Evolutionary conservation across 2,797 vertebrate genomes (phyloP), one percentile per base, ranked within the genome.

Genomic region (Eupleurogrammus muticus): DNA sequence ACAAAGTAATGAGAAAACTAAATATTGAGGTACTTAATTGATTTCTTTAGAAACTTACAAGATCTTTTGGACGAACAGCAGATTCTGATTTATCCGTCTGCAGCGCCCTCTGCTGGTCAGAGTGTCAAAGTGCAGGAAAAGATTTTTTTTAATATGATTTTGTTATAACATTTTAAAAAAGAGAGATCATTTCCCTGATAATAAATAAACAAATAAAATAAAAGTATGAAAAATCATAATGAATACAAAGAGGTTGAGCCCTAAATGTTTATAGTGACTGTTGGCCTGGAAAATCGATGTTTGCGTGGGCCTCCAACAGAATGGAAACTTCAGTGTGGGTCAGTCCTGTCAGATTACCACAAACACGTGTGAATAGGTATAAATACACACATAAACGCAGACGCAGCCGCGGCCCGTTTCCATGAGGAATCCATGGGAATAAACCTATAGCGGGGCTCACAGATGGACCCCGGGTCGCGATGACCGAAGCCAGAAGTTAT

Each of bases 401-500:
- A 7, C 4, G 14, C 16, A 58, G 20, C 5, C n/a, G 1, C 6
- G n/a, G 21, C 17, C 5, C 44, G 49, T 57, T 73, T 49, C 53
- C 36, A 35, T 10, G 4, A 36, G 20, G 32, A 53, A 66, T 11
- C 3, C 40, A 8, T 16, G 53, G 44, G 12, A 50, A 16, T 48
- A 12, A 67, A 38, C 21, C 5, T 9, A 2, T 2, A 21, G 8
- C 10, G 1, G 10, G 62, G 57, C 20, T 9, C 2, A 13, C 59
- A 70, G 1, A 13, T 20, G 58, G 58, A 56, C 61, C 40, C 65
- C 77, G 66, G 69, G 47, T 74, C n/a, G 13, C 21, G 5, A 55
- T 85, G 84, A 88, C 69, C 68, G 36, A 82, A 66, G 36, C 57
- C 57, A 28, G 3, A 67, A 86, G 64, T 84, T 70, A 74, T 87